A percentile compares a stretch with the other conserved stretches of the same genome.
Evolutionary conservation across 2,888 invertebrate genomes (phyloP).

Genomic region (Oxycera nigricornis): DNA sequence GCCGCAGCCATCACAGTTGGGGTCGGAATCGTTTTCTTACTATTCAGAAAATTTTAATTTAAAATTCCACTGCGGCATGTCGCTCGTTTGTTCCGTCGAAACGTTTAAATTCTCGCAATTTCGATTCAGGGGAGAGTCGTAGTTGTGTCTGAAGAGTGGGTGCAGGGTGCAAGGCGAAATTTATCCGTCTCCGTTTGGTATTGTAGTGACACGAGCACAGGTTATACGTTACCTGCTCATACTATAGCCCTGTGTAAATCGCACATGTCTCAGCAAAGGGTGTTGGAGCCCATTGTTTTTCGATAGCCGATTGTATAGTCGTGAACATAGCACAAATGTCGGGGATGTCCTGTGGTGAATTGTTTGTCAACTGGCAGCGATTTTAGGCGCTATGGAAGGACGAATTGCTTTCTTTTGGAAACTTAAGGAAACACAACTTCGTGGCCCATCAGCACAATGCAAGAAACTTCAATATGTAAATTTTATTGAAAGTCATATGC

Average conservation of each 20-base stretch:
- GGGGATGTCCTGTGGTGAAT: slow-evolving; percentile 44
- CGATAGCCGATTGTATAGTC: background rate
- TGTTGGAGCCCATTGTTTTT: slow-evolving; percentile 27
- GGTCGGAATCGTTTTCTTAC: slow-evolving; percentile 34
- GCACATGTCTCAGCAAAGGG: slow-evolving; percentile 6
- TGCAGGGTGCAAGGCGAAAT: slow-evolving; percentile 28
- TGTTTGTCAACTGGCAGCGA: slow-evolving; percentile 44
- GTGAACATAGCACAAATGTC: slow-evolving; percentile 4
- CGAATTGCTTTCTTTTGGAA: background rate
- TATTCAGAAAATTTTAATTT: slow-evolving; percentile 63
- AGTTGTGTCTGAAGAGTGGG: background rate
- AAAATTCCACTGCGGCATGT: slow-evolving; percentile 60
- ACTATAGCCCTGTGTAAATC: background rate
- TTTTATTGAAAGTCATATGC: slow-evolving; percentile 24
- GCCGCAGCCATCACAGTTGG: background rate
- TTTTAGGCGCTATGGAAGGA: slow-evolving; percentile 42
- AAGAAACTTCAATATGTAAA: slow-evolving; percentile 26
- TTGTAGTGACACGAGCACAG: slow-evolving; percentile 20
- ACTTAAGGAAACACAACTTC: background rate
- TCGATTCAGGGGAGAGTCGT: background rate
- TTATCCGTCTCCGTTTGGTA: slow-evolving; percentile 27
- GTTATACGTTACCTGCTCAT: slow-evolving; percentile 24
- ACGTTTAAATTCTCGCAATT: slow-evolving; percentile 39
- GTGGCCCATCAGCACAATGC: slow-evolving; percentile 5
- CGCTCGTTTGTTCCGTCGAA: slow-evolving; percentile 61